These are phyloP conservation scores for Drosophila dunni DNA, from an alignment of 1,140 invertebrate genomes.

Conservation along the genomic window DNA sequence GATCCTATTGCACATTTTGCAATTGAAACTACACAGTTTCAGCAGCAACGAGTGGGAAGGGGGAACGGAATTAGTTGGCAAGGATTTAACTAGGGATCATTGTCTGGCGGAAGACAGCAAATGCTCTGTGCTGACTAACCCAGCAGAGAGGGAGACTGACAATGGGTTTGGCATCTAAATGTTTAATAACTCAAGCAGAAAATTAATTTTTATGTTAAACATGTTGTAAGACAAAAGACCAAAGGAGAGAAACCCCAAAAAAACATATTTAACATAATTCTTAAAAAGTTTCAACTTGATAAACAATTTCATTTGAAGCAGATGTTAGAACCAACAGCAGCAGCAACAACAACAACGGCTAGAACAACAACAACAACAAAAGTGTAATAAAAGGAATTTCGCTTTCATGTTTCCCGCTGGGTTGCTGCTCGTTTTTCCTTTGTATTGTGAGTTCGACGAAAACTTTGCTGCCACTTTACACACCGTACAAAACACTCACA, in stretches of 20 bases:
- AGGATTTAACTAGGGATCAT: constrained; percentile 45
- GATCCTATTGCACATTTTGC: constrained; percentile 46
- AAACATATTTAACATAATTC: constrained; percentile 81
- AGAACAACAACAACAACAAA: constrained; percentile 39
- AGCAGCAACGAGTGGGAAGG: neutral
- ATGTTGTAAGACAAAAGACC: constrained; percentile 39
- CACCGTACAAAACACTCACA: constrained; percentile 22
- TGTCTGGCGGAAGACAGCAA: neutral
- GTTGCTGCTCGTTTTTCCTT: constrained; percentile 43
- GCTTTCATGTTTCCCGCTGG: constrained; percentile 68
- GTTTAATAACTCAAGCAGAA: constrained; percentile 73
- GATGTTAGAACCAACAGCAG: constrained; percentile 53
- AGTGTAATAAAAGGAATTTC: constrained; percentile 78
- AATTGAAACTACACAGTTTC: constrained; percentile 12
- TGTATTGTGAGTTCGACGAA: constrained; percentile 35
- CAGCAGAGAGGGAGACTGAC: neutral
- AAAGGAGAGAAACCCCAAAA: constrained; percentile 21
- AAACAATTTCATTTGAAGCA: constrained; percentile 79
- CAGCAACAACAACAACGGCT: constrained; percentile 25
- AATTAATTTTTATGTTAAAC: constrained; percentile 63
- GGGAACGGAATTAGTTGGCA: constrained; percentile 38
- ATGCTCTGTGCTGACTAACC: neutral
- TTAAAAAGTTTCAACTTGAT: constrained; percentile 71
- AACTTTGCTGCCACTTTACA: constrained; percentile 56
- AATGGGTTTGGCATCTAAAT: constrained; percentile 45